phyloP scores from a whole-genome alignment of 2,113 vertebrate genomes.

The Cheilinus undulatus region DNA sequence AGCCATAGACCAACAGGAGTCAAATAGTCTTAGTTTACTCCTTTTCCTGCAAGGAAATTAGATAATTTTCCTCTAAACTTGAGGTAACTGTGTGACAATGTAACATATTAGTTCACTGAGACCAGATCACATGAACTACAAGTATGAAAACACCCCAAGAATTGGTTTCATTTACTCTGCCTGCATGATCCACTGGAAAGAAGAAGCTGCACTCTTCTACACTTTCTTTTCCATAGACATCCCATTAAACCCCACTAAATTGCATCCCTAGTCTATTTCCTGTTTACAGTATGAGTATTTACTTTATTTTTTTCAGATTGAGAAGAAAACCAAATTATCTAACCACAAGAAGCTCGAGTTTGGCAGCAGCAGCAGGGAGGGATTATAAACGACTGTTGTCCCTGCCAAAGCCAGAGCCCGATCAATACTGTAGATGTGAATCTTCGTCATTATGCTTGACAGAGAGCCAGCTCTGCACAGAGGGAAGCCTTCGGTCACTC shows the following conservation, averaged over 20 bases:
- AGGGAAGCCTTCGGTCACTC: slow-evolving; percentile 49
- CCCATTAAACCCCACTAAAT: slow-evolving; percentile 19
- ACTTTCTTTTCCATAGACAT: slow-evolving; percentile 15
- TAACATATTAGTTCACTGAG: too few species aligned
- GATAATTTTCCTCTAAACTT: too few species aligned
- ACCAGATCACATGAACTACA: too few species aligned
- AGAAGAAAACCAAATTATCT: slow-evolving; percentile 29
- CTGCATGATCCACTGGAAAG: background rate
- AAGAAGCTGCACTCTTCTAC: background rate
- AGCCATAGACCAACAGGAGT: too few species aligned
- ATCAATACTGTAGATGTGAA: slow-evolving; percentile 71
- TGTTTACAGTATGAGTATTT: slow-evolving; percentile 8
- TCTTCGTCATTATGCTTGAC: slow-evolving; percentile 68
- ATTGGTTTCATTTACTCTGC: background rate
- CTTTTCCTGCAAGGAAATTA: too few species aligned
- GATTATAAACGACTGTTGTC: slow-evolving; percentile 61
- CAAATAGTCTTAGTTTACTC: too few species aligned
- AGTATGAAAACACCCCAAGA: too few species aligned
- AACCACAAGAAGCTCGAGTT: slow-evolving; percentile 21
- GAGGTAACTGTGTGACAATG: too few species aligned
- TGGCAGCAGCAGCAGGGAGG: slow-evolving; percentile 20
- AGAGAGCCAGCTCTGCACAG: slow-evolving; percentile 42
- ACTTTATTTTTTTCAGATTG: slow-evolving; percentile 4
- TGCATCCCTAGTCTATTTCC: slow-evolving; percentile 1
- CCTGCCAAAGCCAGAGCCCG: slow-evolving; percentile 50